Conservation (phyloP, 1,140 invertebrate species). For the Tetramorium alpestre region DNA sequence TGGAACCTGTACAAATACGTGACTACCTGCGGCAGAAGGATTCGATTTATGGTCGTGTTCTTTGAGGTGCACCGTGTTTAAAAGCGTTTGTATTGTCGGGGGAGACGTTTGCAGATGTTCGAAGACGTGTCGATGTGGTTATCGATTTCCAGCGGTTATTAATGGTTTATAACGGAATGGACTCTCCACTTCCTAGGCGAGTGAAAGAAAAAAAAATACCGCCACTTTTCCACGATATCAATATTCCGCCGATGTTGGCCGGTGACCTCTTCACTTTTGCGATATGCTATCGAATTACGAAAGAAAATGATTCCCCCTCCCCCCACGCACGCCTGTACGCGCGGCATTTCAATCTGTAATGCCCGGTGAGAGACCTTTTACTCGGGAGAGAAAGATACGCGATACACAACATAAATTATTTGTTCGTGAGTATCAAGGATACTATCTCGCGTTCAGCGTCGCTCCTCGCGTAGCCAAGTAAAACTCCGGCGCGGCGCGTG, state of each 20-base stretch:
- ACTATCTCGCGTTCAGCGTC: slow-evolving; percentile 16
- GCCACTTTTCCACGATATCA: background rate
- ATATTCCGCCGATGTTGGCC: slow-evolving; percentile 10
- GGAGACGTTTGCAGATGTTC: slow-evolving; percentile 40
- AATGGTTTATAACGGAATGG: slow-evolving; percentile 40
- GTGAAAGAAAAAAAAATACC: background rate
- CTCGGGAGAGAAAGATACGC: background rate
- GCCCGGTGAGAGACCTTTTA: slow-evolving; percentile 40
- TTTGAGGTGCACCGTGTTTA: slow-evolving; percentile 27
- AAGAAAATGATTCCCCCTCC: slow-evolving; percentile 11
- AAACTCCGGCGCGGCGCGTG: slow-evolving; percentile 35
- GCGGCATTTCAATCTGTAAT: slow-evolving; percentile 41
- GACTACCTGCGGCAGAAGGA: slow-evolving; percentile 66
- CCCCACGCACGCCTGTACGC: background rate
- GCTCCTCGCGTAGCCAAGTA: background rate
- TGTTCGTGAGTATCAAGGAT: slow-evolving; percentile 42
- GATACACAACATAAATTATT: slow-evolving; percentile 44
- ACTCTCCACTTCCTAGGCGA: background rate
- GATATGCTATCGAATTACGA: slow-evolving; percentile 37
- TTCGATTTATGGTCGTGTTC: slow-evolving; percentile 50
- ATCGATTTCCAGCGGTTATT: slow-evolving; percentile 54
- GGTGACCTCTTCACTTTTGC: slow-evolving; percentile 3
- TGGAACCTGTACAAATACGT: slow-evolving; percentile 66
- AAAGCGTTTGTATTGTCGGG: slow-evolving; percentile 27
- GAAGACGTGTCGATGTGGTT: slow-evolving; percentile 37